Evolutionary conservation across 2,113 vertebrate species (phyloP).

Genomic region (Chitala chitala): DNA sequence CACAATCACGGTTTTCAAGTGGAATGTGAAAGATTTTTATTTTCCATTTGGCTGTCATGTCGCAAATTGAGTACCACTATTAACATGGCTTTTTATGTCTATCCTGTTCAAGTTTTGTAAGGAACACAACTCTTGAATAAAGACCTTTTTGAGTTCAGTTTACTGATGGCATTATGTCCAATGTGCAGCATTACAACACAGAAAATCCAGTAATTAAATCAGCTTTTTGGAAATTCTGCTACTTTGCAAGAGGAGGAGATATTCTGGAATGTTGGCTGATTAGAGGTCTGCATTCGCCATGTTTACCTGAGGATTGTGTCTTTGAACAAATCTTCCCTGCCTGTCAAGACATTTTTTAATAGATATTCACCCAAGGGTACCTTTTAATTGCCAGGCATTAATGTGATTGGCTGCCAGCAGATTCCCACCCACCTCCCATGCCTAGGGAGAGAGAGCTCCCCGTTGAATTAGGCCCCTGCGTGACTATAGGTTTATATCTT

Average conservation of each 20-base stretch:
- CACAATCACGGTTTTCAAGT: background rate
- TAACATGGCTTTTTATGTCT: background rate
- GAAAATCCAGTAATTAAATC: conserved; percentile 14
- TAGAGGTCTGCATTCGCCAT: background rate
- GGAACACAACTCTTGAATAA: background rate
- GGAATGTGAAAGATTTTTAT: conserved; percentile 7
- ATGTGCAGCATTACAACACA: no score
- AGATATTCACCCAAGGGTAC: conserved; percentile 22
- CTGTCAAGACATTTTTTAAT: conserved; percentile 30
- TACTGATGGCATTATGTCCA: background rate
- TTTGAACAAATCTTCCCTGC: conserved; percentile 21
- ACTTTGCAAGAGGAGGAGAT: background rate
- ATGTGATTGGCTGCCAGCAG: conserved; percentile 27
- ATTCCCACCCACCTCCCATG: conserved; percentile 22
- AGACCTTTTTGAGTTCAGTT: background rate
- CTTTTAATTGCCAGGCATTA: conserved; percentile 36
- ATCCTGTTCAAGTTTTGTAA: background rate
- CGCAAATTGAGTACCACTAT: no score
- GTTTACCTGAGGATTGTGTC: conserved; percentile 3
- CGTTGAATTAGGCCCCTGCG: background rate
- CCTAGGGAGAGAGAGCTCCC: background rate
- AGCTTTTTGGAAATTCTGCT: background rate
- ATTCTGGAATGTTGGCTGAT: conserved; percentile 18
- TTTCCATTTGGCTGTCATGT: background rate
- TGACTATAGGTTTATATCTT: background rate